phyloP scores from a whole-genome alignment of 2,797 vertebrate species.

The Mastacembelus armatus region DNA sequence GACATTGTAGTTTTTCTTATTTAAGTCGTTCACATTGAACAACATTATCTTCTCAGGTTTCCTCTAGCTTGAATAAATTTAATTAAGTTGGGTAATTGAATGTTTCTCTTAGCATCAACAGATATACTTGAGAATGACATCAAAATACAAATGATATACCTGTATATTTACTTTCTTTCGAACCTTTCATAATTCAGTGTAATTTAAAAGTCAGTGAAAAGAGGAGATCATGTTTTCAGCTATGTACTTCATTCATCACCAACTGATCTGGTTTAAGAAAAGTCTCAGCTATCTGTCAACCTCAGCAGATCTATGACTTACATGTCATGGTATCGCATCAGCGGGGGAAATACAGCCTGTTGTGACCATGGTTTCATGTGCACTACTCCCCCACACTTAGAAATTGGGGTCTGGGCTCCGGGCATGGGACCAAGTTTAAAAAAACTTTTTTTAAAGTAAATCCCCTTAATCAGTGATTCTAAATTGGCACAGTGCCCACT shows the following conservation, averaged over 20 bases:
- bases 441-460: slow-evolving; percentile 59
- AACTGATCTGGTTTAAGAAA: slow-evolving; percentile 58
- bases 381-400: slow-evolving; percentile 10
- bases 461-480: slow-evolving; percentile 58
- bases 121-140: not conserved
- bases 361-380: slow-evolving; percentile 60
- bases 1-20: slow-evolving; percentile 2
- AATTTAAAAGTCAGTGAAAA: slow-evolving; percentile 21
- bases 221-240: slow-evolving; percentile 31
- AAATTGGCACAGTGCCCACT: slow-evolving; percentile 61
- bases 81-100: not conserved
- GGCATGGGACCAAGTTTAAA: slow-evolving; percentile 55
- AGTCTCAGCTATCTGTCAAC: slow-evolving; percentile 45
- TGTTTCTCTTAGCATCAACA: not conserved
- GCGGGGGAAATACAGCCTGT: slow-evolving; percentile 53
- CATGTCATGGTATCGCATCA: slow-evolving; percentile 60
- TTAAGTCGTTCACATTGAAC: not conserved
- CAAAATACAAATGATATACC: not conserved
- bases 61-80: not conserved
- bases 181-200: too few relatives aligned
- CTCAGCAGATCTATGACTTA: slow-evolving; percentile 59
- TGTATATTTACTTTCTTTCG: not conserved
- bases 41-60: not conserved
- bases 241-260: slow-evolving; percentile 42
- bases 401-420: slow-evolving; percentile 22